These are phyloP conservation scores for Eupithecia tripunctaria DNA, from an alignment of 2,888 invertebrate species.

Conservation along the genomic window DNA sequence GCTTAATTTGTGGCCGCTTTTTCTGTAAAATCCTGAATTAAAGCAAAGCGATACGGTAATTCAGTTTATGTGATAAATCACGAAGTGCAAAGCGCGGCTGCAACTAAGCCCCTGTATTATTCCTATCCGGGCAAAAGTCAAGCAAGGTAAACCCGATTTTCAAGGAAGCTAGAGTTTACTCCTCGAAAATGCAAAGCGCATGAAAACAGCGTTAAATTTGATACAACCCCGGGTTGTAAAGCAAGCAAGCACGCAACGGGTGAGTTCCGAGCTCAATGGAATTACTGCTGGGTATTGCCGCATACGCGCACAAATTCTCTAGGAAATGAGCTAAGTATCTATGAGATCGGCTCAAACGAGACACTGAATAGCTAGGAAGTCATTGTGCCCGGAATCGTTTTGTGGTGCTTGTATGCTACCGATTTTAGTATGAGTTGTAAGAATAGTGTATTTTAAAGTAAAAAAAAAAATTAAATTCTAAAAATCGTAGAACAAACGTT, in stretches of 20 bases:
- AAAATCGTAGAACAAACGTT: too few relatives aligned
- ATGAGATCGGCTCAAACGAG: neutral
- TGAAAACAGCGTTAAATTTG: constrained; percentile 31
- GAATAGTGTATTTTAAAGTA: neutral
- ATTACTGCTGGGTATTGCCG: constrained; percentile 25
- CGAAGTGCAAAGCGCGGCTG: neutral
- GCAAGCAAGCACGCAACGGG: constrained; percentile 29
- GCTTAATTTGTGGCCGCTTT: neutral
- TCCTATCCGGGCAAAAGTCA: constrained; percentile 12
- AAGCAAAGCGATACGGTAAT: neutral
- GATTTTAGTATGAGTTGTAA: neutral
- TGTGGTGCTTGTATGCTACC: neutral
- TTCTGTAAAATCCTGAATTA: neutral
- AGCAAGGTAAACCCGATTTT: constrained; percentile 15
- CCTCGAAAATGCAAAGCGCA: constrained; percentile 29
- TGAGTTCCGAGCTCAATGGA: constrained; percentile 26
- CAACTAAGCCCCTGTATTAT: constrained; percentile 16
- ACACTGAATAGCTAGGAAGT: neutral
- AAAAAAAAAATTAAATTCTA: too few relatives aligned
- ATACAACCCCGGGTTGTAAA: constrained; percentile 23
- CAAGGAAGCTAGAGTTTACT: constrained; percentile 18
- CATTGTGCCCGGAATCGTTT: neutral
- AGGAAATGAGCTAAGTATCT: constrained; percentile 23
- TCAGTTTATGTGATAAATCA: constrained; percentile 5
- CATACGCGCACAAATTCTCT: constrained; percentile 23